Base-by-base conservation (phyloP, 2,888 invertebrate species). In the Oligia strigilis region DNA sequence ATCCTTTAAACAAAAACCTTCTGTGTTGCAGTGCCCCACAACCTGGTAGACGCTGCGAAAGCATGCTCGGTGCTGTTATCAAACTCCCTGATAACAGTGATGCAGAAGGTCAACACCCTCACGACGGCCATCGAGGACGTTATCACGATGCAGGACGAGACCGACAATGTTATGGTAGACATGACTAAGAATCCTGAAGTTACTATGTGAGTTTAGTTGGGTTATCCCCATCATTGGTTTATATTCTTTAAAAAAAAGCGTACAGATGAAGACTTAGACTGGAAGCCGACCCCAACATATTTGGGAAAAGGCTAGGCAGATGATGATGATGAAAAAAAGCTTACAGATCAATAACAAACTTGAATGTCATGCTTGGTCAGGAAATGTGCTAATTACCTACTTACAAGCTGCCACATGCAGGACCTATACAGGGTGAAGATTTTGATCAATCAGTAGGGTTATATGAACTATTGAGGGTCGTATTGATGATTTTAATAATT, bases 121-220 rank as follows among this genome's bases (percentile, higher is more conserved):
- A 98, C 98, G 5, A 97, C 97, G 0, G 97, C 97, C 0, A 93
- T 98, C 0, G 97, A 98, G 23, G 96, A 95, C 77, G 92, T 93
- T 40, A 92, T 97, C 77, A 73, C 83, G 0, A 78, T 96, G 0
- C 87, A 95, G 3, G 93, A 95, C 0, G 95, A 96, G 79, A 96
- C 96, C 0, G 96, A 95, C 0, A 95, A 94, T 46, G 91, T 96
- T 0, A 3, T 89, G 0, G 82, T 96, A 4, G 86, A 92, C 13
- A 81, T 90, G 0, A 83, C 86, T 2, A 76, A 83, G 2, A 80
- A 89, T 17, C 71, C 83, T 2, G 90, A 88, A 0, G 75, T 95
- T n/a, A 91, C 90, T 17, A 73, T 90, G 96, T 96, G 77, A 93
- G 95, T 65, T 65, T 23, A 19, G 40, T 65, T 65, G 36, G 36